These are phyloP conservation scores for Lophochroa leadbeateri DNA, from an alignment of 2,113 vertebrate species.

Conservation along the genomic window DNA sequence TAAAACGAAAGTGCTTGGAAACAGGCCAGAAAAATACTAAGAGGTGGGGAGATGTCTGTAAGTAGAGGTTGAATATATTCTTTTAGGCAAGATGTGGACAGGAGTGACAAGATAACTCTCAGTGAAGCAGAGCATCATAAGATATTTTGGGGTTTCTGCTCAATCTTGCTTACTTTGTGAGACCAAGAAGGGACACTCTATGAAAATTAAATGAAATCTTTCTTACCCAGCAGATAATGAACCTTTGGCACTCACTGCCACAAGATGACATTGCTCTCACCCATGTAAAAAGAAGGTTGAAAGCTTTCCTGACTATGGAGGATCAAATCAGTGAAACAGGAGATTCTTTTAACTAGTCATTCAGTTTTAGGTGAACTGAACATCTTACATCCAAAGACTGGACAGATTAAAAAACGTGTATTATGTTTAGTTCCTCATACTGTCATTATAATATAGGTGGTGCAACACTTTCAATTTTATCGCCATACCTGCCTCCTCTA, in stretches of 20 bases:
- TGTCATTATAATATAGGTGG: background rate
- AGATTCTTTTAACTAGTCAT: background rate
- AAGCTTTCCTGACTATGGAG: background rate
- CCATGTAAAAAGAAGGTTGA: background rate
- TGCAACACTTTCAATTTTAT: background rate
- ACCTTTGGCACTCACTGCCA: background rate
- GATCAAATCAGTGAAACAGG: background rate
- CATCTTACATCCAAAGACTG: background rate
- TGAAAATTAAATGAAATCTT: background rate
- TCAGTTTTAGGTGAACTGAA: background rate
- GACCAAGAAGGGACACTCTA: background rate
- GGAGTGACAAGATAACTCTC: background rate
- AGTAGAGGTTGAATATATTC: background rate
- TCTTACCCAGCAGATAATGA: background rate
- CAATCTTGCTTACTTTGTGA: background rate
- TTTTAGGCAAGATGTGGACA: background rate
- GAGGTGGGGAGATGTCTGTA: background rate
- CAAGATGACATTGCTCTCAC: background rate
- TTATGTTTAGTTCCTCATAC: background rate
- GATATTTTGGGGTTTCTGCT: background rate
- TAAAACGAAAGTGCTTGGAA: background rate
- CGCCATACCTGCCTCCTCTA: background rate
- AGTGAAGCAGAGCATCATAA: background rate
- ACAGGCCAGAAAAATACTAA: background rate
- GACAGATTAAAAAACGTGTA: rapidly evolving